A percentile compares a stretch with the other conserved stretches of the same genome.
These are phyloP conservation scores for Pitta sordida DNA, from an alignment of 2,113 vertebrate species.

Conservation along the genomic window DNA sequence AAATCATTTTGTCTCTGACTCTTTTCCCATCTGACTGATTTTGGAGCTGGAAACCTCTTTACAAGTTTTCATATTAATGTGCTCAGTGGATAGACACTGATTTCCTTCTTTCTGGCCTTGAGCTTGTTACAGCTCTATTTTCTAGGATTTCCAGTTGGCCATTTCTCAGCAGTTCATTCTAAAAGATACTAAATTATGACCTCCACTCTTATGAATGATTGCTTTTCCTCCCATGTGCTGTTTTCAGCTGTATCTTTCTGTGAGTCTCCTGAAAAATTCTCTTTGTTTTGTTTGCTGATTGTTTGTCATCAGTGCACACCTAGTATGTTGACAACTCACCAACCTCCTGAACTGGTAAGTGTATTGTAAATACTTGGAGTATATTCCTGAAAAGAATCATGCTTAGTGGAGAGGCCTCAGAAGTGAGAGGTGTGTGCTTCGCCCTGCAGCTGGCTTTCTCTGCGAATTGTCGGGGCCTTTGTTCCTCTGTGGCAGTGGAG, in stretches of 20 bases:
- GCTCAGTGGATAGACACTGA: background rate
- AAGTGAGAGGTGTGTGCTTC: background rate
- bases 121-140: background rate
- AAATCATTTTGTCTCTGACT: constrained; percentile 28
- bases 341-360: background rate
- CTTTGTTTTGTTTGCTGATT: background rate
- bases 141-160: background rate
- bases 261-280: background rate
- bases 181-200: background rate
- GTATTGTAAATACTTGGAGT: background rate
- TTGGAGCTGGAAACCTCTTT: background rate
- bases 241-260: background rate
- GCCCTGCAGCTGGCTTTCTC: background rate
- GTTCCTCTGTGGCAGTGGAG: background rate
- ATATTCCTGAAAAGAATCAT: background rate
- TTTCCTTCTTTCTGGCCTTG: background rate
- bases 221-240: background rate
- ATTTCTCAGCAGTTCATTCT: constrained; percentile 24
- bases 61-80: constrained; percentile 4
- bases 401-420: background rate
- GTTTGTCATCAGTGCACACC: background rate
- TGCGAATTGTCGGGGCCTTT: background rate
- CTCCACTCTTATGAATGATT: background rate
- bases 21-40: constrained; percentile 18
- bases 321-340: background rate